These are phyloP conservation scores for Campylomormyrus tamandua DNA, from an alignment of 2,113 vertebrate genomes.

Conservation along the genomic window DNA sequence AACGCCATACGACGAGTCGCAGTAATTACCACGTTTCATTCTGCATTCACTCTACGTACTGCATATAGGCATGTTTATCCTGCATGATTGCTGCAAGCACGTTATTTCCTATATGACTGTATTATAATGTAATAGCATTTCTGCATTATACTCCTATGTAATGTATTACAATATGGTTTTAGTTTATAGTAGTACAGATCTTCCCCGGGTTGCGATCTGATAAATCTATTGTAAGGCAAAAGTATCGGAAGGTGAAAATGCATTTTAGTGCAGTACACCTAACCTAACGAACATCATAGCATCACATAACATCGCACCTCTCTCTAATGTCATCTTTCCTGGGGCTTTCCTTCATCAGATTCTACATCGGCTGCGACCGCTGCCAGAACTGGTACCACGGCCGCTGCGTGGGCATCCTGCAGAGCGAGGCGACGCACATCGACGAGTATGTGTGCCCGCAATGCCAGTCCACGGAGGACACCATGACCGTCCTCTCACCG, in stretches of 20 bases:
- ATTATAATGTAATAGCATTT: not conserved
- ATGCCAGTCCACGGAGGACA: conserved; percentile 96
- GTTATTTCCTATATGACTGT: not conserved
- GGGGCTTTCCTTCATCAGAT: conserved; percentile 56
- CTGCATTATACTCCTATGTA: not conserved
- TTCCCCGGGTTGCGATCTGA: not conserved
- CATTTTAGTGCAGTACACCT: not conserved
- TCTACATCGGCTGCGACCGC: conserved; percentile 96
- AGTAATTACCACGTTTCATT: conserved; percentile 34
- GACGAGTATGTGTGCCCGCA: conserved; percentile 95
- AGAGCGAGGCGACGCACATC: conserved; percentile 94
- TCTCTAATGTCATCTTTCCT: not conserved
- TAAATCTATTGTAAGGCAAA: not conserved
- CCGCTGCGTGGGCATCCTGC: conserved; percentile 94
- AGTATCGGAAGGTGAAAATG: not conserved
- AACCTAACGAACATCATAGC: not conserved
- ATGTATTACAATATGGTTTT: not conserved
- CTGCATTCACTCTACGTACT: not conserved
- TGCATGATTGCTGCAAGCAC: not conserved
- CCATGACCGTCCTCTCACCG: conserved; percentile 94
- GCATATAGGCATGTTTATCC: not conserved
- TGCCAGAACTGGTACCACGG: conserved; percentile 99
- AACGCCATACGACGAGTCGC: conserved; percentile 64
- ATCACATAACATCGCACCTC: not conserved
- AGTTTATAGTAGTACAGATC: no score